Evolutionary conservation across 2,113 vertebrate genomes (phyloP).

Genomic region (Poecile atricapillus): DNA sequence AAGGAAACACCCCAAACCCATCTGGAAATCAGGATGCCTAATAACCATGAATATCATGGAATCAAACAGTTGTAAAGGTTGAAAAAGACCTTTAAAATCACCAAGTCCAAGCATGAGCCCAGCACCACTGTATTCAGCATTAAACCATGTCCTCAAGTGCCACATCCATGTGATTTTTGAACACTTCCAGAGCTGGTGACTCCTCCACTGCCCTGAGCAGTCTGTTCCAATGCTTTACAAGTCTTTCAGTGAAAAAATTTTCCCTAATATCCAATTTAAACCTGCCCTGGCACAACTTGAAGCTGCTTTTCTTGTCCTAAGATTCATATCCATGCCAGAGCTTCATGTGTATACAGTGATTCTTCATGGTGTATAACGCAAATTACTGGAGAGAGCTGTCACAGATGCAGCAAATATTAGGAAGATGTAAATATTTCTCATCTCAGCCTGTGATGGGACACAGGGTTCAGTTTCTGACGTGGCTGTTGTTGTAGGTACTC

Average conservation of each 20-base stretch:
- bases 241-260: neutral
- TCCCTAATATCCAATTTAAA: neutral
- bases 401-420: neutral
- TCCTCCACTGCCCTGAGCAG: neutral
- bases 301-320: neutral
- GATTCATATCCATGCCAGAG: too few relatives aligned
- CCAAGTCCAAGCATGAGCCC: neutral
- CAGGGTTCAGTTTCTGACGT: accelerated
- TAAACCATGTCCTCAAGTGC: neutral
- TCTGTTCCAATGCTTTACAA: neutral
- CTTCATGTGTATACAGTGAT: neutral
- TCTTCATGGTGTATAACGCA: accelerated
- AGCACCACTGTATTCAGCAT: neutral
- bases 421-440: neutral
- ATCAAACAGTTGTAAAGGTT: neutral
- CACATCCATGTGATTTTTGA: neutral
- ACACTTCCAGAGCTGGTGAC: neutral
- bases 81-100: neutral
- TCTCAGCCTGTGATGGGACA: neutral
- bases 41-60: accelerated
- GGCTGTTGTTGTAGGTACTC: neutral
- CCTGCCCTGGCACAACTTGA: neutral
- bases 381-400: neutral
- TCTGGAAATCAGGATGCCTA: neutral
- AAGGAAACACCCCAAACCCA: neutral